phyloP scores from a whole-genome alignment of 1,140 invertebrate genomes.

The Aricia agestis region DNA sequence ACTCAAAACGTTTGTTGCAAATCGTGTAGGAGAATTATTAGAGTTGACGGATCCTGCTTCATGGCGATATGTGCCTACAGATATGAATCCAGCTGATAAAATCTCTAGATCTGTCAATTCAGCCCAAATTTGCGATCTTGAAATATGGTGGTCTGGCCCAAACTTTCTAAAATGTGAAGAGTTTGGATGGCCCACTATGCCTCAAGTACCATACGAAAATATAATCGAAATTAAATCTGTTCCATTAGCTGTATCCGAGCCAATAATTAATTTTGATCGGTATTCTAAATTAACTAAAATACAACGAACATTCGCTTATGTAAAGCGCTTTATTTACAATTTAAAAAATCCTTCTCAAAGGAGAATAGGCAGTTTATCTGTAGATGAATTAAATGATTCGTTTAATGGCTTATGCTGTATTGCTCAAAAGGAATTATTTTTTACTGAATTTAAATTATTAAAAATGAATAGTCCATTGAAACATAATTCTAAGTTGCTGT shows the following conservation, averaged over 20 bases:
- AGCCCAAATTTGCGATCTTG: background rate
- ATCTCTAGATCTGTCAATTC: slow-evolving; percentile 20
- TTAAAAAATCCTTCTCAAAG: too few relatives aligned
- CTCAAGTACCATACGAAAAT: slow-evolving; percentile 22
- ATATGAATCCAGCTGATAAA: slow-evolving; percentile 27
- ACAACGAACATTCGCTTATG: too few relatives aligned
- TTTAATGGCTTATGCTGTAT: too few relatives aligned
- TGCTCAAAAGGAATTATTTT: slow-evolving; percentile 10
- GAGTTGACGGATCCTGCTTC: slow-evolving; percentile 8
- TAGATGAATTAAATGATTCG: too few relatives aligned
- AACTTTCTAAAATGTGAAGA: slow-evolving; percentile 20
- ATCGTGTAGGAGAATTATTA: slow-evolving; percentile 22
- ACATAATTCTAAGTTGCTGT: slow-evolving; percentile 14
- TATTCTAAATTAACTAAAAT: too few relatives aligned
- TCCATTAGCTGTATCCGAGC: too few relatives aligned
- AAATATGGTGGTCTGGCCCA: slow-evolving; percentile 27
- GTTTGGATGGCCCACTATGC: slow-evolving; percentile 23
- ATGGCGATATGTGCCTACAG: slow-evolving; percentile 28
- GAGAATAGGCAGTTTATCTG: too few relatives aligned
- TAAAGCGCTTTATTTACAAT: too few relatives aligned
- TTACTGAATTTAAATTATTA: slow-evolving; percentile 19
- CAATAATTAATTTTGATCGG: slow-evolving; percentile 8
- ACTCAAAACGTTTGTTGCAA: slow-evolving; percentile 29
- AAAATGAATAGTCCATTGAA: background rate
- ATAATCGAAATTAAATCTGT: slow-evolving; percentile 13